Evolutionary conservation across 2,797 vertebrate species (phyloP), one percentile per base, ranked within the genome.

Genomic region (Decapterus maruadsi): DNA sequence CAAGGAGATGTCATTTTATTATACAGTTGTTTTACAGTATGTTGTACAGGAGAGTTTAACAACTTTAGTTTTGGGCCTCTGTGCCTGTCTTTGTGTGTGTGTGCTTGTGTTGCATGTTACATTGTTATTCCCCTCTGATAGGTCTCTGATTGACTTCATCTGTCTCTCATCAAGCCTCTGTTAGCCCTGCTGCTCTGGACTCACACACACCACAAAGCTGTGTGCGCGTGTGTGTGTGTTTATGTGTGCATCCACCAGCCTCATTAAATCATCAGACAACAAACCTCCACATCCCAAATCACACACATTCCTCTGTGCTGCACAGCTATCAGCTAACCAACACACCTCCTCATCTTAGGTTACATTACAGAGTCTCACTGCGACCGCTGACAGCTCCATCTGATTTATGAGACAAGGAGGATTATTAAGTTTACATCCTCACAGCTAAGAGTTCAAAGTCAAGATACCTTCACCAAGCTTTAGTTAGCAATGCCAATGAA

Each of bases 181-280:
- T 74, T 74, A 65, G 67, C 48, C 74, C 74, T 78, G 70, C 70
- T 77, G 67, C 70, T 78, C 50, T 72, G 63, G 58, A 75, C 62
- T 58, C 64, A 55, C 34, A 78, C 12, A 60, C 43, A 64, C 45
- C 29, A 16, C 16, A 54, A 59, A 55, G 29, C 19, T 48, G 16
- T 48, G 54, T 62, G 45, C 36, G 75, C 60, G 8, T 61, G 45
- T 45, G 54, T 50, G 38, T 46, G 26, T 40, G 12, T 54, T 26
- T 66, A 34, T 20, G 63, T 48, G 19, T 11, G 26, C 2, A 10
- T 50, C 31, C 14, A 34, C n/a, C 20, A 26, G 57, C 77, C 51
- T 78, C 71, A 80, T 87, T 85, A 85, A 75, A 78, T 84, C 75
- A 76, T 75, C 71, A 76, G 53, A 82, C 53, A 86, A 73, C 63